These are phyloP conservation scores for Cryptocephalus primarius DNA, from an alignment of 2,888 invertebrate species.

Conservation along the genomic window DNA sequence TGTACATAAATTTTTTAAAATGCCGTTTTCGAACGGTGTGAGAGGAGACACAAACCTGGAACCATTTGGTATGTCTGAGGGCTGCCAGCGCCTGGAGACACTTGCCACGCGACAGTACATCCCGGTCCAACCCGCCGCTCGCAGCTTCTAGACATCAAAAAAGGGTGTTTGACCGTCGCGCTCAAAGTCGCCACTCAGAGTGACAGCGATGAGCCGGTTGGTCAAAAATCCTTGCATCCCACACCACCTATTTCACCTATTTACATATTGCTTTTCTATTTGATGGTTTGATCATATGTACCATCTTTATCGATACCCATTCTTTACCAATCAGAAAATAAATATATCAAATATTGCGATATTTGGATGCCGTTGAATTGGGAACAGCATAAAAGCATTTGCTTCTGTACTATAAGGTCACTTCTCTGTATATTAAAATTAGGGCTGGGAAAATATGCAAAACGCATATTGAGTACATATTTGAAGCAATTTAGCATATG, in stretches of 20 bases:
- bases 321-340: no score
- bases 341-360: no score
- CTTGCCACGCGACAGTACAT: constrained; percentile 97
- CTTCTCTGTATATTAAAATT: no score
- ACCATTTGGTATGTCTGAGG: constrained; percentile 99
- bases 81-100: constrained; percentile 99
- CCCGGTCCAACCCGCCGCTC: constrained; percentile 70
- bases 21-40: constrained; percentile 26
- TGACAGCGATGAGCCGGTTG: constrained; percentile 36
- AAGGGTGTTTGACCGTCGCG: constrained; percentile 72
- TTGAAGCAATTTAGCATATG: no score
- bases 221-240: constrained; percentile 57
- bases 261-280: not conserved
- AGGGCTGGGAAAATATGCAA: no score
- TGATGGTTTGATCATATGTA: not conserved
- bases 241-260: constrained; percentile 38
- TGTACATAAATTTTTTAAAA: no score
- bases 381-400: no score
- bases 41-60: constrained; percentile 77
- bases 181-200: constrained; percentile 16
- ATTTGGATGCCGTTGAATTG: no score
- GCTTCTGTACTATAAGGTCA: no score
- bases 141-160: constrained; percentile 43
- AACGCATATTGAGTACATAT: no score
- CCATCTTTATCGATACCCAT: not conserved